Evolutionary conservation across 2,113 vertebrate genomes (phyloP).

Genomic region (Microtus montanus): DNA sequence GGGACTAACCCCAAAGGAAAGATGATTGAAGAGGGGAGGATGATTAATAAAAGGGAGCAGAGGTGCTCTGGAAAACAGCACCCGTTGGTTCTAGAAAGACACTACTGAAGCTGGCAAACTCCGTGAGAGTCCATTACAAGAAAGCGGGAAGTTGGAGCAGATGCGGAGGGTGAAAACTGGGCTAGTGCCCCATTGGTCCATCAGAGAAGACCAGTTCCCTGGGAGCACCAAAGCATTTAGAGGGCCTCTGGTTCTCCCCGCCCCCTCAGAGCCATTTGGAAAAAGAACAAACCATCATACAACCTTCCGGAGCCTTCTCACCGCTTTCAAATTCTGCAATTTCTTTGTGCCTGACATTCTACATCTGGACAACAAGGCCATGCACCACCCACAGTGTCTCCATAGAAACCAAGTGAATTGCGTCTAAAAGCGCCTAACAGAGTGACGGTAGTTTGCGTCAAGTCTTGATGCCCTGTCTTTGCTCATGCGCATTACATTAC

Average conservation of each 20-base stretch:
- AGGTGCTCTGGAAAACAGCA: neutral
- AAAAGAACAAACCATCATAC: rapidly evolving
- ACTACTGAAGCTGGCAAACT: neutral
- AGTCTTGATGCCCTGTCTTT: neutral
- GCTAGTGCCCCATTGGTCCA: neutral
- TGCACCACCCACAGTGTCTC: too few relatives aligned
- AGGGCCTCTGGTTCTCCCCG: neutral
- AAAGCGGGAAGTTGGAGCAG: neutral
- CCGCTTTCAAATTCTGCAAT: neutral
- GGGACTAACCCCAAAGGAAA: neutral
- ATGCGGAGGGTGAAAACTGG: neutral
- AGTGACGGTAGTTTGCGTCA: neutral
- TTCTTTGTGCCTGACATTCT: neutral
- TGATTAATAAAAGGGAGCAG: constrained; percentile 10
- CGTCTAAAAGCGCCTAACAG: neutral
- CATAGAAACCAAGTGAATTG: neutral
- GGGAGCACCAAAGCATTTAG: neutral
- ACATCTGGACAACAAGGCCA: neutral
- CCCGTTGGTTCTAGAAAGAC: neutral
- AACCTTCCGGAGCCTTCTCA: neutral
- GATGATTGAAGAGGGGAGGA: neutral
- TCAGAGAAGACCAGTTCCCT: neutral
- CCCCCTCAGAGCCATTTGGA: too few relatives aligned
- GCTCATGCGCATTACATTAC: neutral
- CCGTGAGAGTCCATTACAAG: neutral